phyloP scores from a whole-genome alignment of 2,888 invertebrate species.

The Epirrita christyi region DNA sequence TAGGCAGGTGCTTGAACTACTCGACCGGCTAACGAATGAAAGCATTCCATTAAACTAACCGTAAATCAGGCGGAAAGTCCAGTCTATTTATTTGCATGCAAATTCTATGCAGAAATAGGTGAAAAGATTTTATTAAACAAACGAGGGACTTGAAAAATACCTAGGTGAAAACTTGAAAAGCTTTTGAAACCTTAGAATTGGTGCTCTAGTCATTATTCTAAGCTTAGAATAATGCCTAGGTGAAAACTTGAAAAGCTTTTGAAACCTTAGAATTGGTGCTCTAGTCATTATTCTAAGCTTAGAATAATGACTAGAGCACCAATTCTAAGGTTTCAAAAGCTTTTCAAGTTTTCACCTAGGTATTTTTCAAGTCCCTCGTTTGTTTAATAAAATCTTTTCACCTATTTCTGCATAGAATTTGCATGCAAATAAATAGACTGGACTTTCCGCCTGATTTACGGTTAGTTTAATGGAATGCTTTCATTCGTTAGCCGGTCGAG shows the following conservation, averaged over 20 bases:
- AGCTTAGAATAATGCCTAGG: too few relatives aligned
- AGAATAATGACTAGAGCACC: too few relatives aligned
- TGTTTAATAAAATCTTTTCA: constrained; percentile 5
- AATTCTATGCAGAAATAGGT: constrained; percentile 4
- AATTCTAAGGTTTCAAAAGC: too few relatives aligned
- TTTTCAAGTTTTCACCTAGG: too few relatives aligned
- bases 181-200: too few relatives aligned
- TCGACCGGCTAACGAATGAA: constrained; percentile 42
- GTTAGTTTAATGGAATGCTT: constrained; percentile 39
- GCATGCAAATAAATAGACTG: constrained; percentile 28
- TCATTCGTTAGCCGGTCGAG: constrained; percentile 42
- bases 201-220: too few relatives aligned
- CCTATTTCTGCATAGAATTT: constrained; percentile 10
- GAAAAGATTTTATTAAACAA: neutral
- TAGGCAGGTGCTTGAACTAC: constrained; percentile 16
- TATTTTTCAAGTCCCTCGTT: too few relatives aligned
- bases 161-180: too few relatives aligned
- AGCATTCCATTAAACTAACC: constrained; percentile 38
- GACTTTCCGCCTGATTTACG: constrained; percentile 36
- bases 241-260: too few relatives aligned
- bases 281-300: too few relatives aligned
- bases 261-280: too few relatives aligned
- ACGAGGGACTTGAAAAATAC: too few relatives aligned
- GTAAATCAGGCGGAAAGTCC: constrained; percentile 36
- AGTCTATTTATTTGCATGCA: constrained; percentile 28